Conservation (phyloP, 23 tunicate genomes). For the Styela clava region DNA sequence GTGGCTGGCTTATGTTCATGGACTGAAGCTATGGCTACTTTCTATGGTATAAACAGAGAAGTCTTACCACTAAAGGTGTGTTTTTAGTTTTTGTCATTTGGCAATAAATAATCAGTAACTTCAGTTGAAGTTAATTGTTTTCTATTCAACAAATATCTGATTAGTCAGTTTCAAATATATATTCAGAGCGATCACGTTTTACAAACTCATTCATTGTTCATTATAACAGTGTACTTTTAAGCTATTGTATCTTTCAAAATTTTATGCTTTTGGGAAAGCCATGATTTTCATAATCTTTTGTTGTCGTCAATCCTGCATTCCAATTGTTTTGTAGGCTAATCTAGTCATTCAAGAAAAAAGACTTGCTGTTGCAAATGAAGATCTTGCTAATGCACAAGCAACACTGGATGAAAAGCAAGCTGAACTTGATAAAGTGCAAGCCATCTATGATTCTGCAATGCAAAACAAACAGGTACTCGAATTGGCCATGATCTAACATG, state of each 20-base stretch:
- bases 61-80: slow-evolving; percentile 81
- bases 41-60: slow-evolving; percentile 86
- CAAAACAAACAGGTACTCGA: slow-evolving; percentile 65
- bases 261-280: too few relatives aligned
- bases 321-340: slow-evolving; percentile 58
- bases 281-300: too few relatives aligned
- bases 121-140: too few relatives aligned
- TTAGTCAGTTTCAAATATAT: too few relatives aligned
- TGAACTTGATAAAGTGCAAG: slow-evolving; percentile 93
- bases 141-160: background rate
- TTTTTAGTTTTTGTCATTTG: too few relatives aligned
- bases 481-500: too few relatives aligned
- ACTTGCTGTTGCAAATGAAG: slow-evolving; percentile 69
- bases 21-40: slow-evolving; percentile 93
- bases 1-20: slow-evolving; percentile 92
- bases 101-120: too few relatives aligned
- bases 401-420: slow-evolving; percentile 76
- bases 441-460: slow-evolving; percentile 86
- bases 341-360: slow-evolving; percentile 76
- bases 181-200: too few relatives aligned
- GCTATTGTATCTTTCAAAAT: too few relatives aligned
- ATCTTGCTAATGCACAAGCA: slow-evolving; percentile 80
- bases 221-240: too few relatives aligned
- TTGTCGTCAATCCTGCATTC: too few relatives aligned
- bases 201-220: too few relatives aligned